These are phyloP conservation scores for Neotoxoptera formosana DNA, from an alignment of 1,140 invertebrate genomes.

Conservation along the genomic window DNA sequence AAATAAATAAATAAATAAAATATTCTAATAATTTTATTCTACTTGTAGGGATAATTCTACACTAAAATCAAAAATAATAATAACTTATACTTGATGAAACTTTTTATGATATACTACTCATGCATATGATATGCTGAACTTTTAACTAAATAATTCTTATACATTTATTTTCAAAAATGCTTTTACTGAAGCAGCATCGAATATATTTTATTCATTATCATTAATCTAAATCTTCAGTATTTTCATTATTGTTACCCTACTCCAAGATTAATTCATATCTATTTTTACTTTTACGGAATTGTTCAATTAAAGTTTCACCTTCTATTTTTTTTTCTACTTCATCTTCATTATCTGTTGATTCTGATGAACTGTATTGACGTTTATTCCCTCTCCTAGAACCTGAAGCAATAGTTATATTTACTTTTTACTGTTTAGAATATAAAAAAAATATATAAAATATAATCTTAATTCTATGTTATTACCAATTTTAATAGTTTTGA, in stretches of 20 bases:
- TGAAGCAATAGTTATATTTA: background rate
- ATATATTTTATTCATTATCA: background rate
- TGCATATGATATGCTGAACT: background rate
- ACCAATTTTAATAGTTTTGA: no score
- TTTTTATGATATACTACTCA: background rate
- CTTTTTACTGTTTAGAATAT: background rate
- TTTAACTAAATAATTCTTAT: background rate
- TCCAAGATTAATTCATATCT: background rate
- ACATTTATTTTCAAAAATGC: no score
- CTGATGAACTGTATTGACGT: background rate
- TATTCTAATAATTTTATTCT: background rate
- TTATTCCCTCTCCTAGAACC: slow-evolving; percentile 38
- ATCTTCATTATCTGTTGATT: background rate
- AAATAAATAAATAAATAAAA: background rate
- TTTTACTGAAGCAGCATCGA: no score
- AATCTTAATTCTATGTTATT: background rate
- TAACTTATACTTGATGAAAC: background rate
- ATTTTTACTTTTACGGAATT: slow-evolving; percentile 64
- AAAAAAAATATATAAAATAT: background rate
- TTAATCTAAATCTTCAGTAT: background rate
- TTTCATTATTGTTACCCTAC: background rate
- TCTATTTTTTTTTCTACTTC: slow-evolving; percentile 59
- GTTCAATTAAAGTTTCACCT: slow-evolving; percentile 67
- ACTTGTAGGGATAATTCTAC: background rate
- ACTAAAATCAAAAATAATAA: background rate